A percentile compares a stretch with the other conserved stretches of the same genome.
Conservation (phyloP, 2,113 vertebrate genomes). For the Strigops habroptila region DNA sequence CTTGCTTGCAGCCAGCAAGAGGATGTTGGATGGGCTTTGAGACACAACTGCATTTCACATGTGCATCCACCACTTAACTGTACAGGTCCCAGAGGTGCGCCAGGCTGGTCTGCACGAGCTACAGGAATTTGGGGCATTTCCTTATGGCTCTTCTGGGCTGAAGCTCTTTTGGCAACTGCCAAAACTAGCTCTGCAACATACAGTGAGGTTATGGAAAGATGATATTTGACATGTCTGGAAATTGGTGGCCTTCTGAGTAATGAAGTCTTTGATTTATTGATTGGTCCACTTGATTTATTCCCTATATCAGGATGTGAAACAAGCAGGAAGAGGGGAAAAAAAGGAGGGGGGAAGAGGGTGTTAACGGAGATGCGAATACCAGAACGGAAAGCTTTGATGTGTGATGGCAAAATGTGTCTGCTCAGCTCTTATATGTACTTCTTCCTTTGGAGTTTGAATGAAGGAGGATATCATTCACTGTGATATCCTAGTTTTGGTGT, state of each 20-base stretch:
- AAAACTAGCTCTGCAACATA: neutral
- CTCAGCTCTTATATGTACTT: neutral
- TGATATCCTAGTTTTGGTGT: neutral
- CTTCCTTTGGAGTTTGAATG: neutral
- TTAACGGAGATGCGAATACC: neutral
- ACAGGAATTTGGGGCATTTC: neutral
- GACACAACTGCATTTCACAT: neutral
- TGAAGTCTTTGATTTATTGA: neutral
- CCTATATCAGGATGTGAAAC: neutral
- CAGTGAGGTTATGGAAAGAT: neutral
- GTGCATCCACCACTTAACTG: neutral
- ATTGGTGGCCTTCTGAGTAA: neutral
- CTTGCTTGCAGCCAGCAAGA: neutral
- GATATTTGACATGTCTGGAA: neutral
- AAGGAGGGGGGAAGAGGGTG: neutral
- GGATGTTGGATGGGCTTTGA: neutral
- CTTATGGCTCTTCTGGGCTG: neutral
- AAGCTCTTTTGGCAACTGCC: neutral
- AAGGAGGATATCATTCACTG: neutral
- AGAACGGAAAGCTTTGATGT: neutral
- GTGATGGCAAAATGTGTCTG: neutral
- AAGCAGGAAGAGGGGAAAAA: neutral
- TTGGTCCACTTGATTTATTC: neutral
- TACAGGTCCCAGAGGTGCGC: neutral
- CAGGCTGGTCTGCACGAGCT: neutral